Base-by-base conservation (phyloP, 2,797 vertebrate species). In the Gephyroberyx darwinii region DNA sequence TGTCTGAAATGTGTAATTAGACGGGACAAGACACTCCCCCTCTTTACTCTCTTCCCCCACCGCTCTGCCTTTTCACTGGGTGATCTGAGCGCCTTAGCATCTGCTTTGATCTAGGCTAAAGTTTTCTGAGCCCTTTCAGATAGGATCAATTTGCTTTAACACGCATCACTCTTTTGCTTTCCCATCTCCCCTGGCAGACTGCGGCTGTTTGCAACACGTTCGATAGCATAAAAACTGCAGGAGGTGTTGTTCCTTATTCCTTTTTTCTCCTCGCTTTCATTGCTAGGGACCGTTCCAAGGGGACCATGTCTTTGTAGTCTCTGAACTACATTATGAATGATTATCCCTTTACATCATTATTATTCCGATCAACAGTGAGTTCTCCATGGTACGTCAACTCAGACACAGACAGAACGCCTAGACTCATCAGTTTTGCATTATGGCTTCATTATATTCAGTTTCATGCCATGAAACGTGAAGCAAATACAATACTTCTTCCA, bases 1-100 rank as follows among this genome's bases (percentile, higher is more conserved):
- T 91, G 91, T 92, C 91, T 93, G 90, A 93, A 93, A 93, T 93
- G 91, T 93, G 92, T 94, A 93, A 94, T 94, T 93, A 93, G 91
- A 92, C 76, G 37, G 90, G 92, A 94, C 91, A 90, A 91, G 92
- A 91, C 90, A 90, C 92, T 90, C 89, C 89, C 86, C 72, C 80
- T 87, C 80, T 83, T 82, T 74, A 84, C 82, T 83, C 84, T 82
- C 82, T 78, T 61, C 79, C 63, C 59, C 61, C 31, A 5, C 75
- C 8, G 48, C 83, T 77, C 79, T 83, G 74, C 82, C 80, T 88
- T 89, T 87, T 74, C 84, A 78, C 85, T 59, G 79, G 84, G 80
- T 90, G 90, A 93, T 93, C 92, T 92, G 86, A 93, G 91, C 77
- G 62, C 74, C 89, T 91, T 83, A 84, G 85, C 84, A 37, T 89